These are phyloP conservation scores for Mus caroli DNA, from an alignment of 2,797 vertebrate species.

Conservation along the genomic window DNA sequence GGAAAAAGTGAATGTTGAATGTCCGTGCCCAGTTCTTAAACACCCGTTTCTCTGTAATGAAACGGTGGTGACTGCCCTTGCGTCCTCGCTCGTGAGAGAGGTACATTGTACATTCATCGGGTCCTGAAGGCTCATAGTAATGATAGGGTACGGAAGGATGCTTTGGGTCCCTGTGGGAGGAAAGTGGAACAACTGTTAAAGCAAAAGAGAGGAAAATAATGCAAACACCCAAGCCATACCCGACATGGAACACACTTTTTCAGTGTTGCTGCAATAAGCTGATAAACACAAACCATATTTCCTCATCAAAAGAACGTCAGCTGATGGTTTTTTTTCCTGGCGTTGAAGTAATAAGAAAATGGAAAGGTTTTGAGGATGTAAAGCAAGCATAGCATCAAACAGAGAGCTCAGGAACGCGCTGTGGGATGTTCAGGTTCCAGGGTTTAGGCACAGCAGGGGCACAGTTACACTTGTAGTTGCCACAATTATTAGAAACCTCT, in stretches of 20 bases:
- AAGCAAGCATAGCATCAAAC: not conserved
- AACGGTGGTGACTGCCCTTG: slow-evolving; percentile 98
- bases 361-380: not conserved
- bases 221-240: not conserved
- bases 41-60: slow-evolving; percentile 98
- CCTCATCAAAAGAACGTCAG: slow-evolving; percentile 64
- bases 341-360: slow-evolving; percentile 70
- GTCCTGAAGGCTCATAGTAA: slow-evolving; percentile 96
- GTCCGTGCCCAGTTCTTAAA: slow-evolving; percentile 98
- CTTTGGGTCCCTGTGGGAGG: slow-evolving; percentile 92
- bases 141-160: slow-evolving; percentile 97
- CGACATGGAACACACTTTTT: not conserved
- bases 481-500: not conserved
- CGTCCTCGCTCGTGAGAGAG: slow-evolving; percentile 97
- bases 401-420: not conserved
- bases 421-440: not conserved
- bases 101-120: slow-evolving; percentile 98
- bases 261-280: slow-evolving; percentile 78
- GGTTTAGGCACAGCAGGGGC: not conserved
- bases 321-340: slow-evolving; percentile 42
- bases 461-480: not conserved
- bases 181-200: slow-evolving; percentile 58
- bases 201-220: not conserved
- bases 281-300: slow-evolving; percentile 70
- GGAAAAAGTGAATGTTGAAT: slow-evolving; percentile 97